phyloP scores from a whole-genome alignment of 1,140 invertebrate species.

The Rhopalosiphum padi region DNA sequence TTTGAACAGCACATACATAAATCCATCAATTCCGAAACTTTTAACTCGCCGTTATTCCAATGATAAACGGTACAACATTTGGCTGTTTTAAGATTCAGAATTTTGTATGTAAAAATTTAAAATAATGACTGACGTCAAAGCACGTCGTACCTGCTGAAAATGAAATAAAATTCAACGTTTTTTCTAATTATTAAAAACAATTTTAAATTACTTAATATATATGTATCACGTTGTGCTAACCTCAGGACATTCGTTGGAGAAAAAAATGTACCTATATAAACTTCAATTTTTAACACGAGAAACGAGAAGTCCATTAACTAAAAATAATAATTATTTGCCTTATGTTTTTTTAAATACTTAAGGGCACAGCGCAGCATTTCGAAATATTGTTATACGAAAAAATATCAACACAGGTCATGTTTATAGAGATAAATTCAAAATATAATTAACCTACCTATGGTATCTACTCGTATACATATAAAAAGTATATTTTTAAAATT shows the following conservation, averaged over 20 bases:
- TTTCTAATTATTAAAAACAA: neutral
- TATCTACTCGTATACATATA: neutral
- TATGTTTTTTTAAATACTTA: neutral
- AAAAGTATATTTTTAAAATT: neutral
- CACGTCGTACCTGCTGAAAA: neutral
- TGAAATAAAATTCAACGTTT: neutral
- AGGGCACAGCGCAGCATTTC: neutral
- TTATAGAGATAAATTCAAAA: neutral
- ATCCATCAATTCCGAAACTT: neutral
- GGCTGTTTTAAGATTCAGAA: neutral
- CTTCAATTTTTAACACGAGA: neutral
- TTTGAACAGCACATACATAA: neutral
- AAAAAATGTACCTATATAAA: neutral
- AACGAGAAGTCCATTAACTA: neutral
- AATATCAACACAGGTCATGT: neutral
- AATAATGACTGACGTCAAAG: neutral
- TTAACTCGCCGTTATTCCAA: neutral
- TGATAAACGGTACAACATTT: neutral
- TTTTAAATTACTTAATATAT: neutral
- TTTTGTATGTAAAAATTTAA: neutral
- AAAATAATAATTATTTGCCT: slow-evolving; percentile 1
- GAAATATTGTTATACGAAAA: neutral
- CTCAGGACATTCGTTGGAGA: neutral
- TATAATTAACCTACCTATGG: neutral
- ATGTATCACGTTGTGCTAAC: neutral